Base-by-base conservation (phyloP, 2,888 invertebrate species). In the Temnothorax rugatulus region DNA sequence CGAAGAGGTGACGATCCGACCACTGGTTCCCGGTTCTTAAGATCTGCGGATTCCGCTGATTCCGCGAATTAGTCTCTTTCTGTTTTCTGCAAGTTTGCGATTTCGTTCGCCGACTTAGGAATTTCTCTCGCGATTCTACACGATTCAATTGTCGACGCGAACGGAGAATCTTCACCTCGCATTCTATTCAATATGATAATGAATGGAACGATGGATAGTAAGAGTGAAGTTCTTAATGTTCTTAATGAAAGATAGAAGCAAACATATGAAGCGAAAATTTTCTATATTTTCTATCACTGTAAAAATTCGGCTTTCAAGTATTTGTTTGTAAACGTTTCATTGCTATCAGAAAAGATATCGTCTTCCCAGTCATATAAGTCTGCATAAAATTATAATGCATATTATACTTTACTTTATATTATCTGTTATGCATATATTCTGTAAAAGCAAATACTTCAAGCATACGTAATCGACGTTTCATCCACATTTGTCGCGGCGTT, bases 1-100 rank as follows among this genome's bases (percentile, higher is more conserved):
- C 88, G 74, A 63, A 85, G 25, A 71, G 88, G 90, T 89, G 85
- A 86, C 15, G 25, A 11, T 59, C 38, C 29, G 9, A 34, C 18
- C 13, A 18, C 5, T 11, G 25, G 21, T 63, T 64, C 7, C 34
- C 7, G 1, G 4, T 15, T n/a, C 29, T 9, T 29, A n/a, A 59
- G 29, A 29, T 15, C 9, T 4, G n/a, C 44, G 3, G 11, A 41
- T 68, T 44, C n/a, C n/a, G 4, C 34, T 69, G 34, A 61, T n/a
- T 4, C 34, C 54, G 21, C 38, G 15, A 71, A 38, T 15, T 29
- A 18, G 9, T 18, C 11, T 9, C 18, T 25, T 29, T 44, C 18
- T 29, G 13, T 11, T 73, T 54, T 57, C 0, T 5, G 7, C 18
- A 41, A 41, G 18, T 57, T 54, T 11, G 8, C 4, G 38, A 21